A percentile compares a stretch with the other conserved stretches of the same genome.
These are phyloP conservation scores for Tipula confusa DNA, from an alignment of 2,888 invertebrate genomes.

Conservation along the genomic window DNA sequence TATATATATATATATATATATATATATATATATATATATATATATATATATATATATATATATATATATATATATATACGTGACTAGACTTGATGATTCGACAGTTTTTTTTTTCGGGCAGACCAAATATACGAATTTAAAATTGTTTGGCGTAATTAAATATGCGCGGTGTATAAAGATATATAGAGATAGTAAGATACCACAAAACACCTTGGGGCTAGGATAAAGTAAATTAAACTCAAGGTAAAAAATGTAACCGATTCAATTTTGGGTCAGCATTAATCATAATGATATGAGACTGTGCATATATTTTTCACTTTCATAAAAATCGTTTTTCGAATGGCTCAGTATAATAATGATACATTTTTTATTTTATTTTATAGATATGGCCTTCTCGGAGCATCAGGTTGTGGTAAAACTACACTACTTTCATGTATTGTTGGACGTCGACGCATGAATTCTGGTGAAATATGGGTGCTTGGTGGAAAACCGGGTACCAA, in stretches of 20 bases:
- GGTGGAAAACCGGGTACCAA: constrained; percentile 85
- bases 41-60: no score
- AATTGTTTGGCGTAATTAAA: neutral
- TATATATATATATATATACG: no score
- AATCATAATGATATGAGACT: neutral
- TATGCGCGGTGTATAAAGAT: neutral
- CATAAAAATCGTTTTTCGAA: neutral
- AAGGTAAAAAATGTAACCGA: neutral
- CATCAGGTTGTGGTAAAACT: constrained; percentile 96
- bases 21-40: no score
- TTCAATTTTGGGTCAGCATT: neutral
- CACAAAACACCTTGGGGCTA: neutral
- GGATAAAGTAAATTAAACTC: neutral
- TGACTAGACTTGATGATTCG: neutral
- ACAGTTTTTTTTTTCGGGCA: neutral
- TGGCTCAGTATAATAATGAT: neutral
- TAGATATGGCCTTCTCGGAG: constrained; percentile 91
- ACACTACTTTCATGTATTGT: constrained; percentile 89
- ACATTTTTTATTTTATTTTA: constrained; percentile 38
- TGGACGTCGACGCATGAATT: constrained; percentile 77
- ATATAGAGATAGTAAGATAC: neutral
- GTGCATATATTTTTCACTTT: neutral
- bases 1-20: no score
- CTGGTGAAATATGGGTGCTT: constrained; percentile 84
- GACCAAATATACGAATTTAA: neutral